Percentiles rank a stretch among this genome's conserved stretches.
Evolutionary conservation across 2,113 vertebrate genomes (phyloP).

Genomic region (Varanus komodoensis): DNA sequence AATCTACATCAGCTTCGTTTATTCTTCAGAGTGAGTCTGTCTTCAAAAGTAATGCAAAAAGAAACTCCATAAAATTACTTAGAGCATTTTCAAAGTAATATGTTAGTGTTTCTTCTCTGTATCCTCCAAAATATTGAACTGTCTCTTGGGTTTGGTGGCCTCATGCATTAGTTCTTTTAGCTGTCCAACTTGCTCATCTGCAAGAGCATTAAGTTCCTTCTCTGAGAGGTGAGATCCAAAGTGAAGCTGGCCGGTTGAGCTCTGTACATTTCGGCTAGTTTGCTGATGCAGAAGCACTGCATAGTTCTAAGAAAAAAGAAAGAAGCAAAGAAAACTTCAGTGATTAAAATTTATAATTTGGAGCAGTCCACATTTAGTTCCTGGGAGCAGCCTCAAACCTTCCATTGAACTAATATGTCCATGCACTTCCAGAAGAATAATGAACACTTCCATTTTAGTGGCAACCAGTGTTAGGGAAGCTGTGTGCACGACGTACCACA

Average conservation of each 20-base stretch:
- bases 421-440: background rate
- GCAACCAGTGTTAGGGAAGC: background rate
- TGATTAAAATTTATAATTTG: conserved; percentile 1
- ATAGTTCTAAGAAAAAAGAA: conserved; percentile 73
- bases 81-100: background rate
- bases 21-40: conserved; percentile 39
- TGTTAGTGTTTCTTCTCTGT: conserved; percentile 52
- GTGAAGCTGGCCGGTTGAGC: conserved; percentile 35
- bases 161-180: conserved; percentile 93
- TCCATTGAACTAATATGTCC: background rate
- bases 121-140: conserved; percentile 82
- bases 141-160: conserved; percentile 85
- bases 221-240: conserved; percentile 84
- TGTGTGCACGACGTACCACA: background rate
- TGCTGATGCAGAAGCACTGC: conserved; percentile 79
- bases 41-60: conserved; percentile 35
- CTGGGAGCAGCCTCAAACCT: accelerated
- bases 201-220: conserved; percentile 82
- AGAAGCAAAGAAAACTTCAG: conserved; percentile 46
- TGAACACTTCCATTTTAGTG: background rate
- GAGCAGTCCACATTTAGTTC: no score
- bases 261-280: conserved; percentile 73
- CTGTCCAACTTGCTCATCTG: conserved; percentile 90
- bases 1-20: accelerated
- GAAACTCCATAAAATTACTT: conserved; percentile 1